These are phyloP conservation scores for Matsumyia berberina DNA, from an alignment of 2,888 invertebrate genomes.

Conservation along the genomic window DNA sequence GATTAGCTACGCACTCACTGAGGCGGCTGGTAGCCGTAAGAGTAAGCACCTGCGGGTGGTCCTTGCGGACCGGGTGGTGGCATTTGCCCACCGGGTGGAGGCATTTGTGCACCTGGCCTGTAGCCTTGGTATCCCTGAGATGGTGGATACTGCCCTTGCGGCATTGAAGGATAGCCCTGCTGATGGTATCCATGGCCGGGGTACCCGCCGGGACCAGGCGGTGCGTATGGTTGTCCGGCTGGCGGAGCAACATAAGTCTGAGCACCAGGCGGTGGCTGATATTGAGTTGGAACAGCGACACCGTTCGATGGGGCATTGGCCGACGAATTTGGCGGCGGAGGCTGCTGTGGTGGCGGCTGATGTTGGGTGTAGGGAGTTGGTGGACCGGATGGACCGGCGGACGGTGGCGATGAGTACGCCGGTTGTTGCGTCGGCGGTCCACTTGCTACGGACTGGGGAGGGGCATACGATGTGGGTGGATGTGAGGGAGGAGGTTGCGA, in stretches of 20 bases:
- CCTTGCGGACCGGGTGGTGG: constrained; percentile 88
- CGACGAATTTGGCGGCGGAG: constrained; percentile 83
- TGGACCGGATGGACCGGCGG: constrained; percentile 79
- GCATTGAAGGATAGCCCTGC: constrained; percentile 87
- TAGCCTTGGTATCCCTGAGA: constrained; percentile 88
- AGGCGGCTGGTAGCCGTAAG: constrained; percentile 92
- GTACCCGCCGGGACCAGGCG: constrained; percentile 84
- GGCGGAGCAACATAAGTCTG: constrained; percentile 83
- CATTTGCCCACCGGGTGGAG: constrained; percentile 85
- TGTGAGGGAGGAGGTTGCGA: constrained; percentile 71
- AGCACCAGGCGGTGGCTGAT: constrained; percentile 82
- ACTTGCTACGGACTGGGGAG: constrained; percentile 80
- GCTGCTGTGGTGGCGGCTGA: constrained; percentile 80
- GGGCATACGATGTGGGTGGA: constrained; percentile 70
- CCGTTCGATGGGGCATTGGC: constrained; percentile 81
- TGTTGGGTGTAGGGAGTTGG: constrained; percentile 81
- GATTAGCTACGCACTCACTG: constrained; percentile 79
- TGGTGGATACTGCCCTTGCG: constrained; percentile 87
- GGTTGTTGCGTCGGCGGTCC: constrained; percentile 81
- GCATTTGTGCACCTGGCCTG: constrained; percentile 87
- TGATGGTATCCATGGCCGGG: constrained; percentile 86
- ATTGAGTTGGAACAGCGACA: constrained; percentile 83
- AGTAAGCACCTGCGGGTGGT: constrained; percentile 90
- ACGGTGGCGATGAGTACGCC: constrained; percentile 82
- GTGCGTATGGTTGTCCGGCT: constrained; percentile 82